A percentile compares a stretch with the other conserved stretches of the same genome.
Evolutionary conservation across 2,113 vertebrate species (phyloP).

Genomic region (Orthonyx spaldingii): DNA sequence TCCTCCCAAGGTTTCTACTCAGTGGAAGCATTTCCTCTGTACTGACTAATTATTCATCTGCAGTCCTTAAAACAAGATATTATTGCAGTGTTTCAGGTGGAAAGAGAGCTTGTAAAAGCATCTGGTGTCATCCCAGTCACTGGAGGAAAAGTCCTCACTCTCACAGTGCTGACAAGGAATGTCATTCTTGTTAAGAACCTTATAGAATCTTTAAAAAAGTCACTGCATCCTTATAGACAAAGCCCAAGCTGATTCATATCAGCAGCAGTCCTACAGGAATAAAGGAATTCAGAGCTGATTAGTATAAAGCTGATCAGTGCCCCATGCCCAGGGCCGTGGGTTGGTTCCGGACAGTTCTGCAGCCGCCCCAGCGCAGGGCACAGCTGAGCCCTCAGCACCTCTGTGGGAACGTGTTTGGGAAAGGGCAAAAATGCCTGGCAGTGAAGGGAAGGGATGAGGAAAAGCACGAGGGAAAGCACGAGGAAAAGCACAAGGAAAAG

Average conservation of each 20-base stretch:
- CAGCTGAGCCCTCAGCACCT: not conserved
- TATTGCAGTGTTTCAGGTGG: not conserved
- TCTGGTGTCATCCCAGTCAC: not conserved
- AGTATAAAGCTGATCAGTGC: not conserved
- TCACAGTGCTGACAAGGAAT: not conserved
- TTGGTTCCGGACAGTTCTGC: not conserved
- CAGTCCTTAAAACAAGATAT: not conserved
- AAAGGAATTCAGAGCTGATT: not conserved
- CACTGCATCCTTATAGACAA: not conserved
- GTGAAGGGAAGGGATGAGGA: not conserved
- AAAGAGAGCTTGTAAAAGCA: not conserved
- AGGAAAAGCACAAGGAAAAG: too few relatives aligned
- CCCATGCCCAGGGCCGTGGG: fast-evolving
- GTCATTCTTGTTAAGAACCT: not conserved
- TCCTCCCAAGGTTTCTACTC: not conserved
- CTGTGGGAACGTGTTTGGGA: fast-evolving
- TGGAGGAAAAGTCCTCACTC: not conserved
- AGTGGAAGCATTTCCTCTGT: not conserved
- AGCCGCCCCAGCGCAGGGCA: not conserved
- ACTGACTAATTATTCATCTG: not conserved
- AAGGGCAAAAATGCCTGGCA: not conserved
- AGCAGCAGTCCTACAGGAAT: not conserved
- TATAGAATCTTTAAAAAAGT: not conserved
- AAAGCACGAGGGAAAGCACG: not conserved
- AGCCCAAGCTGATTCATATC: not conserved